Evolutionary conservation across 2,113 vertebrate genomes (phyloP).

Genomic region (Lepidothrix coronata): DNA sequence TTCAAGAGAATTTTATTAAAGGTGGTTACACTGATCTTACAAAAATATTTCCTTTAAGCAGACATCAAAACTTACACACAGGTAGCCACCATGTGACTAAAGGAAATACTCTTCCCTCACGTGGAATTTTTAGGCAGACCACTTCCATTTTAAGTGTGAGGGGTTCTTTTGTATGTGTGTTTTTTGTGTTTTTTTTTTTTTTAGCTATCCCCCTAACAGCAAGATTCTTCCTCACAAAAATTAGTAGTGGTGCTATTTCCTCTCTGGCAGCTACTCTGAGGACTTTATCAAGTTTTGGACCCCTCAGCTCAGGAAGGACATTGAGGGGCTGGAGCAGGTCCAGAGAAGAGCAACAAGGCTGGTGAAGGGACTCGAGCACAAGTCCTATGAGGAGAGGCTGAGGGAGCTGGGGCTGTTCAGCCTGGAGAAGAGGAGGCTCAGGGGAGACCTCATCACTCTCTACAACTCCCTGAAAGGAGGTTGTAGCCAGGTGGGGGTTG

Average conservation of each 20-base stretch:
- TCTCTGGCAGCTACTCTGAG: not conserved
- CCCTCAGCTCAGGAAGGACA: too few species aligned
- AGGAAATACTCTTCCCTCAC: not conserved
- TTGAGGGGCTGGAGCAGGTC: too few species aligned
- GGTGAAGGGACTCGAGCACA: too few species aligned
- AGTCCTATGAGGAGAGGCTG: too few species aligned
- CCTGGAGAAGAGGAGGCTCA: too few species aligned
- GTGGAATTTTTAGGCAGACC: not conserved
- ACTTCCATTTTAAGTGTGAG: not conserved
- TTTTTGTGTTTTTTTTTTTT: not conserved
- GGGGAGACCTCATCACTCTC: too few species aligned
- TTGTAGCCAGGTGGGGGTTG: too few species aligned
- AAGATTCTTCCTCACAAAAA: not conserved
- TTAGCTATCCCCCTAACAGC: not conserved
- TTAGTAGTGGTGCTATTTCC: not conserved
- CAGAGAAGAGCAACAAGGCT: too few species aligned
- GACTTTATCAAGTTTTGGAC: not conserved
- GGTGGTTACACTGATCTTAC: not conserved
- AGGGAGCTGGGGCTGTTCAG: too few species aligned
- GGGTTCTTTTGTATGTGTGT: fast-evolving
- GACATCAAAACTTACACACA: not conserved
- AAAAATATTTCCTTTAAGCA: not conserved
- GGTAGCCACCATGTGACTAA: not conserved
- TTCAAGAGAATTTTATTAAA: not conserved
- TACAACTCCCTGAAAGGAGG: too few species aligned